A percentile compares a stretch with the other conserved stretches of the same genome.
These are phyloP conservation scores for Pedionomus torquatus DNA, from an alignment of 2,113 vertebrate species.

Conservation along the genomic window DNA sequence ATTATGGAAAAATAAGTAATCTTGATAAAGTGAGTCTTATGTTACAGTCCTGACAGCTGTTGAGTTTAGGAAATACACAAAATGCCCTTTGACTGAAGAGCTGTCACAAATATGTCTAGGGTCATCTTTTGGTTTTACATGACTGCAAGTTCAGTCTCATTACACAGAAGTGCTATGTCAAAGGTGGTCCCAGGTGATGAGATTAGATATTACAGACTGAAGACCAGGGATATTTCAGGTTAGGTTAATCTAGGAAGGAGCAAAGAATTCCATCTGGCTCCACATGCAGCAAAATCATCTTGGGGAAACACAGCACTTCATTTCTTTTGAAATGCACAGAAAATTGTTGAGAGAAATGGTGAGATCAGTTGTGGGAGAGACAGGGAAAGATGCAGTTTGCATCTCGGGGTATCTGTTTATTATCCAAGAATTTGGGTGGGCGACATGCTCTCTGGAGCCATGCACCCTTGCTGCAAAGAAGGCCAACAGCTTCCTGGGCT, in stretches of 20 bases:
- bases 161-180: neutral
- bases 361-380: neutral
- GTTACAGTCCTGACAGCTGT: neutral
- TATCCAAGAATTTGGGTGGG: neutral
- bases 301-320: neutral
- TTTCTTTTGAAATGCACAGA: neutral
- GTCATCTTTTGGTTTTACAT: neutral
- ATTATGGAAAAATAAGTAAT: neutral
- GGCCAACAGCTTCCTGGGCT: neutral
- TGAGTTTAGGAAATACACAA: neutral
- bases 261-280: neutral
- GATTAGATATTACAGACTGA: neutral
- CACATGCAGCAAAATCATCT: neutral
- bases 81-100: neutral
- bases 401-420: neutral
- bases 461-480: neutral
- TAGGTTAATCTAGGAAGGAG: neutral
- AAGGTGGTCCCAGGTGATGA: neutral
- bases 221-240: neutral
- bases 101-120: neutral
- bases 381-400: neutral
- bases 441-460: neutral
- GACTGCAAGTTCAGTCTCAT: neutral
- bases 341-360: neutral
- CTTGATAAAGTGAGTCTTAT: neutral